Base-by-base conservation (phyloP, 2,888 invertebrate species). In the Aleiodes alternator region DNA sequence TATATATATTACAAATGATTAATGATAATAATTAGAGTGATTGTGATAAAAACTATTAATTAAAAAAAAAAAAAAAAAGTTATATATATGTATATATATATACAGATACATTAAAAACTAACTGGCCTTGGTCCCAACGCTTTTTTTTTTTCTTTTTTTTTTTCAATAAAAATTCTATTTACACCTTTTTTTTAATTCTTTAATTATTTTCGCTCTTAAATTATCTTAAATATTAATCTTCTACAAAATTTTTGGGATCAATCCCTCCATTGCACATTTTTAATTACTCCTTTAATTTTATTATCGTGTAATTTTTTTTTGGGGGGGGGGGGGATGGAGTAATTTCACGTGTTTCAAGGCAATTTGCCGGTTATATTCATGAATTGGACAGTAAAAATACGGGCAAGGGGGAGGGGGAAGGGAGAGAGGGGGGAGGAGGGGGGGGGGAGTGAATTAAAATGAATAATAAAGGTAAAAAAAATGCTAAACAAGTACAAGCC, bases 111-210 rank as follows among this genome's bases (percentile, higher is more conserved):
- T n/a, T 50, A 69, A 64, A 64, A 64, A 64, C 70, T 61, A 51
- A 75, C 75, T 75, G 75, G 70, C 75, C 70, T 75, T 70, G 55
- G 75, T 75, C 75, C 75, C 75, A 59, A 29, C 57, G 16, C 31
- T 48, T 12, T 38, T 34, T 5, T 29, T 55, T 34, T 4, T 23
- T 1, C 1, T 23, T 23, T 23, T 23, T 23, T 23, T 23, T 23
- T 23, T 23, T 23, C 23, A 23, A 34, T 6, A 34, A 34, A 48
- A 38, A n/a, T 48, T n/a, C 31, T 59, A 59, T 59, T 59, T 43
- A 48, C 59, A 57, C 48, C 14, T 53, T 53, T 51, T 51, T 53
- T 34, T 14, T n/a, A n/a, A n/a, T 59, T 29, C 38, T 34, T 56
- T 29, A 23, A 23, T 14, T 16, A 16, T 43, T 38, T 38, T 38